These are phyloP conservation scores for Pollenia amentaria DNA, from an alignment of 2,888 invertebrate species.

Conservation along the genomic window DNA sequence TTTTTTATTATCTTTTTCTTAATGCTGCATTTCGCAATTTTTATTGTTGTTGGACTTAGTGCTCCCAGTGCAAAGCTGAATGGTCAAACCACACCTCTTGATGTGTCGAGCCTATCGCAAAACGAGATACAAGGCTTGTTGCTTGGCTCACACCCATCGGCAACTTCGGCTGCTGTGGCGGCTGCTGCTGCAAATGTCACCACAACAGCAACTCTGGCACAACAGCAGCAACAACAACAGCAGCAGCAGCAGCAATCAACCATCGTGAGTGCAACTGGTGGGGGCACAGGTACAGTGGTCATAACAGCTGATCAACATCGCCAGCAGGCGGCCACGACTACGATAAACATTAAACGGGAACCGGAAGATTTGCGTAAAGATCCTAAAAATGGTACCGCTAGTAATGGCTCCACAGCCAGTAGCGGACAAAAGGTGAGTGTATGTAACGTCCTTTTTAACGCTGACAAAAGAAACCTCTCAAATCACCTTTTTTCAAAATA, in stretches of 20 bases:
- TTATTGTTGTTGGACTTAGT: slow-evolving; percentile 77
- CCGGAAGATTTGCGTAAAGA: slow-evolving; percentile 85
- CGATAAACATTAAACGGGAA: slow-evolving; percentile 85
- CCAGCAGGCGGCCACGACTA: slow-evolving; percentile 75
- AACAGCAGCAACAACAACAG: slow-evolving; percentile 77
- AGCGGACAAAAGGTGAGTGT: slow-evolving; percentile 84
- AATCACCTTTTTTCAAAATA: slow-evolving; percentile 28
- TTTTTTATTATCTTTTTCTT: slow-evolving; percentile 46
- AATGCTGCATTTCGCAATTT: slow-evolving; percentile 54
- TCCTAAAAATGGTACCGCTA: slow-evolving; percentile 83
- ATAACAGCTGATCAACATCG: slow-evolving; percentile 81
- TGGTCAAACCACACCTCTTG: slow-evolving; percentile 85
- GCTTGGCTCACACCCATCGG: slow-evolving; percentile 85
- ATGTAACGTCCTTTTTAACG: slow-evolving; percentile 67
- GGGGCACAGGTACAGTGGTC: slow-evolving; percentile 77
- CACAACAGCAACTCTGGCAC: slow-evolving; percentile 78
- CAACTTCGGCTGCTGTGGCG: slow-evolving; percentile 78
- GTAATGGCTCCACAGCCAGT: slow-evolving; percentile 77
- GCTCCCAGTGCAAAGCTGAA: slow-evolving; percentile 84
- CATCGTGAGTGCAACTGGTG: slow-evolving; percentile 80
- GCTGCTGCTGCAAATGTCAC: slow-evolving; percentile 81
- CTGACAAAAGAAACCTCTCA: slow-evolving; percentile 49
- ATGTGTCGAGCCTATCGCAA: slow-evolving; percentile 85
- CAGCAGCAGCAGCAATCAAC: slow-evolving; percentile 79
- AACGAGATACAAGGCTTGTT: slow-evolving; percentile 85